These are phyloP conservation scores for silkworm (Bombyx mori) DNA, from an alignment of 1,140 invertebrate species.

Conservation along the genomic window ASM3026992v2 NC_085125.1:11477001-11477500, in stretches of 20 bases:
- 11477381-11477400: constrained; percentile 82
- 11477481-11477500: constrained; percentile 79
- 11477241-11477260: no score
- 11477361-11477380: neutral
- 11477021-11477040: constrained; percentile 78
- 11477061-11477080: constrained; percentile 75
- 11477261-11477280: no score
- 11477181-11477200: no score
- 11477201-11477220: no score
- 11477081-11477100: constrained; percentile 79
- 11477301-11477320: no score
- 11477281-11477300: no score
- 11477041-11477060: constrained; percentile 77
- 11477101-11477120: constrained; percentile 83
- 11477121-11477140: constrained; percentile 91
- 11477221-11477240: no score
- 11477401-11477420: constrained; percentile 94
- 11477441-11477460: constrained; percentile 85
- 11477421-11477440: constrained; percentile 90
- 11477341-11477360: neutral
- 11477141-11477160: constrained; percentile 37
- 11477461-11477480: constrained; percentile 78
- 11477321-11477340: no score
- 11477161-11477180: neutral
- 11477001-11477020: constrained; percentile 80